phyloP scores from a whole-genome alignment of 2,797 vertebrate genomes.

The Cheracebus regulus region DNA sequence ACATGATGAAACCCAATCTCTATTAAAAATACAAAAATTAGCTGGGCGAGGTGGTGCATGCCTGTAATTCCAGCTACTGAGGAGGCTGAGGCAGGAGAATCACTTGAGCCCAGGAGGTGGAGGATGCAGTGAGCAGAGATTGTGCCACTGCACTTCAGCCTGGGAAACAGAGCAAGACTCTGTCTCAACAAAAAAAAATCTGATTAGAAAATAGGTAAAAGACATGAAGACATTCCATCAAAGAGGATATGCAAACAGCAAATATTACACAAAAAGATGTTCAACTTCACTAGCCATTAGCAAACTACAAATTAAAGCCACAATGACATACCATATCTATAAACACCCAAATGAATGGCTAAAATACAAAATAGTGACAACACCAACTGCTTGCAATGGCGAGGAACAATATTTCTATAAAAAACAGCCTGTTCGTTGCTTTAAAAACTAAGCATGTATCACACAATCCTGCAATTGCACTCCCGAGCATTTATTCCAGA shows the following conservation, averaged over 20 bases:
- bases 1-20: neutral
- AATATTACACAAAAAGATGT: neutral
- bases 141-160: neutral
- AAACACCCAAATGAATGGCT: neutral
- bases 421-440: neutral
- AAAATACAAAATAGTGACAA: neutral
- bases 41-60: neutral
- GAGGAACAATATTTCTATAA: neutral
- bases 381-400: neutral
- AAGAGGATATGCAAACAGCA: neutral
- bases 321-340: neutral
- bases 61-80: neutral
- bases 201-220: neutral
- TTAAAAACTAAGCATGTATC: neutral
- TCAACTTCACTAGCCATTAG: neutral
- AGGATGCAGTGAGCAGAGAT: neutral
- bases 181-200: neutral
- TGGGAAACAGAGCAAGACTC: neutral
- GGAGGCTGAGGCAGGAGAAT: neutral
- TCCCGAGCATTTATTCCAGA: neutral
- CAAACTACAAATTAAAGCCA: neutral
- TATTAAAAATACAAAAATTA: neutral
- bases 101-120: neutral
- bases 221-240: neutral
- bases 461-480: neutral